A percentile compares a stretch with the other conserved stretches of the same genome.
Evolutionary conservation across 2,888 invertebrate genomes (phyloP).

Genomic region (Sepioteuthis lessoniana): DNA sequence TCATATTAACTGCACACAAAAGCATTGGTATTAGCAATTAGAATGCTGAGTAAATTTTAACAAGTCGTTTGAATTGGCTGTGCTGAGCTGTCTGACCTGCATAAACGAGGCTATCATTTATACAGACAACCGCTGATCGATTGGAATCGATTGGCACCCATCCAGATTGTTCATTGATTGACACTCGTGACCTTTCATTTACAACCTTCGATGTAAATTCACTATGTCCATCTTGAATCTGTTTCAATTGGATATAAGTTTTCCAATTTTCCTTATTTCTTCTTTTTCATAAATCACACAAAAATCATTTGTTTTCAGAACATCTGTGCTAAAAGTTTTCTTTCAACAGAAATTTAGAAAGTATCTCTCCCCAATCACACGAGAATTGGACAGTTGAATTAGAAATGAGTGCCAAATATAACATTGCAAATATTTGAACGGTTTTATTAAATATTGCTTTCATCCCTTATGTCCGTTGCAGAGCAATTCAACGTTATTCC

Average conservation of each 20-base stretch:
- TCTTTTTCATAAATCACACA: too few species aligned
- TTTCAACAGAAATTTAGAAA: too few species aligned
- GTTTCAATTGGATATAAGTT: background rate
- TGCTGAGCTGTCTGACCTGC: background rate
- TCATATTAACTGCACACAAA: background rate
- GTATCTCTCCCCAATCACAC: too few species aligned
- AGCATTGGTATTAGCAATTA: constrained; percentile 16
- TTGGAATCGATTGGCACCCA: background rate
- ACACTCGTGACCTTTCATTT: background rate
- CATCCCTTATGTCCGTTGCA: too few species aligned
- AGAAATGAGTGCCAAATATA: too few species aligned
- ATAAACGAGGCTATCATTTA: background rate
- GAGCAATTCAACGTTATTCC: too few species aligned
- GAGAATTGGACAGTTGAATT: too few species aligned
- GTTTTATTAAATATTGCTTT: too few species aligned
- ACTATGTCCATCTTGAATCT: background rate
- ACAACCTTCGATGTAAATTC: background rate
- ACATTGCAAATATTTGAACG: too few species aligned
- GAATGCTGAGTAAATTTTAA: background rate
- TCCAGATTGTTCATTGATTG: constrained; percentile 23
- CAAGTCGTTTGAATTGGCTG: background rate
- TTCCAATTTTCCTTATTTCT: too few species aligned
- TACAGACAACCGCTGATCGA: constrained; percentile 5
- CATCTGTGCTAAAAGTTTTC: too few species aligned
- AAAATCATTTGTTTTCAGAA: too few species aligned